Conservation (phyloP, 2,113 vertebrate species). For the Lasiurus cinereus region DNA sequence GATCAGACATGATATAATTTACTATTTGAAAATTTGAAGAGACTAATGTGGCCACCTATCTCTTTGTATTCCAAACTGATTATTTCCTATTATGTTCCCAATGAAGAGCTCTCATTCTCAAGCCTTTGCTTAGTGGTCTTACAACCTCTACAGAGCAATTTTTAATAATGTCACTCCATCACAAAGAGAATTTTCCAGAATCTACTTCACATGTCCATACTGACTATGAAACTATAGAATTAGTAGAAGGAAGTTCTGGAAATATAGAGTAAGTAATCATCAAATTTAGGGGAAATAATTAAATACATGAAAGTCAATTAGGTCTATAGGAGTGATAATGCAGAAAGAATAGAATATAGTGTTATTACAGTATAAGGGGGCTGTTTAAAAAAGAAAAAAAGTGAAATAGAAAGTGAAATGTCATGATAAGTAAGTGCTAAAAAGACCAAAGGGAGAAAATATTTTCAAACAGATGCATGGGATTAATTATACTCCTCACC, state of each 20-base stretch:
- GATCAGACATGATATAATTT: neutral
- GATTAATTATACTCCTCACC: neutral
- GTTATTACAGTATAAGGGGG: neutral
- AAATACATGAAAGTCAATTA: neutral
- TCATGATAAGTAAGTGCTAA: neutral
- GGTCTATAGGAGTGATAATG: neutral
- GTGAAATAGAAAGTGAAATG: neutral
- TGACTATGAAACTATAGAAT: neutral
- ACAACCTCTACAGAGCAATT: neutral
- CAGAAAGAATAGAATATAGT: neutral
- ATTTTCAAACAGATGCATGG: neutral
- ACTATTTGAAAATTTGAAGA: slow-evolving; percentile 18
- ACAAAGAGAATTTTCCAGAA: slow-evolving; percentile 6
- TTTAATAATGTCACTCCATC: neutral
- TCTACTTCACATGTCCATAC: neutral
- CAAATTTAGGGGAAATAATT: neutral
- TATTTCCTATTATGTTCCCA: neutral
- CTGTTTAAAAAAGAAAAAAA: neutral
- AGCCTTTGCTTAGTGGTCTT: neutral
- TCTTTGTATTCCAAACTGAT: neutral
- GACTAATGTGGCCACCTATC: neutral
- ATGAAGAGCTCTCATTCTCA: neutral
- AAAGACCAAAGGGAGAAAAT: neutral
- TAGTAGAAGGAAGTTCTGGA: neutral
- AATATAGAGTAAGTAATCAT: neutral